Conservation (phyloP, 2,113 vertebrate species). For the Tenrec ecaudatus region DNA sequence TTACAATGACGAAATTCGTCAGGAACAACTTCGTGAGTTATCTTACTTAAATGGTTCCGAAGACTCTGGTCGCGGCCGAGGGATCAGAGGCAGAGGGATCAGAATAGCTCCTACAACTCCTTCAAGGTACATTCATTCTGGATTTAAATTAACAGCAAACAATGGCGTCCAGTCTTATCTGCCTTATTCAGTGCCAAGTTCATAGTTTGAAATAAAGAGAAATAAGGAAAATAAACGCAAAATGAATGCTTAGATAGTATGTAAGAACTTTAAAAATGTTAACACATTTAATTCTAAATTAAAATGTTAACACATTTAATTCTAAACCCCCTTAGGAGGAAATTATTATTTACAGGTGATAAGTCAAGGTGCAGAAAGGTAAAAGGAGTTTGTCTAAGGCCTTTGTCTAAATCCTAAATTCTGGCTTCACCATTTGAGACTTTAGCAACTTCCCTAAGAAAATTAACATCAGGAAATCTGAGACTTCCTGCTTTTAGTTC, state of each 20-base stretch:
- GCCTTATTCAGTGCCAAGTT: background rate
- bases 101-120: constrained; percentile 89
- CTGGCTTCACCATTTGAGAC: background rate
- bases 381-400: background rate
- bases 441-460: background rate
- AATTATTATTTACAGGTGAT: background rate
- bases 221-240: background rate
- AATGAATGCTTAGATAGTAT: background rate
- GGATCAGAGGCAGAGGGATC: constrained; percentile 90
- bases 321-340: background rate
- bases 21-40: constrained; percentile 97
- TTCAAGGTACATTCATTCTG: constrained; percentile 88
- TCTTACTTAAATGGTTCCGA: constrained; percentile 98
- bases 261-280: background rate
- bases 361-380: background rate
- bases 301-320: background rate
- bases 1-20: constrained; percentile 99
- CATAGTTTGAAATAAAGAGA: background rate
- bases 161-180: background rate
- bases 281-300: background rate
- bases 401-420: background rate
- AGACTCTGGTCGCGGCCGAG: constrained; percentile 93
- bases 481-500: background rate
- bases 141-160: background rate
- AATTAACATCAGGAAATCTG: background rate